Evolutionary conservation across 2,113 vertebrate genomes (phyloP).

Genomic region (Dipodomys merriami): DNA sequence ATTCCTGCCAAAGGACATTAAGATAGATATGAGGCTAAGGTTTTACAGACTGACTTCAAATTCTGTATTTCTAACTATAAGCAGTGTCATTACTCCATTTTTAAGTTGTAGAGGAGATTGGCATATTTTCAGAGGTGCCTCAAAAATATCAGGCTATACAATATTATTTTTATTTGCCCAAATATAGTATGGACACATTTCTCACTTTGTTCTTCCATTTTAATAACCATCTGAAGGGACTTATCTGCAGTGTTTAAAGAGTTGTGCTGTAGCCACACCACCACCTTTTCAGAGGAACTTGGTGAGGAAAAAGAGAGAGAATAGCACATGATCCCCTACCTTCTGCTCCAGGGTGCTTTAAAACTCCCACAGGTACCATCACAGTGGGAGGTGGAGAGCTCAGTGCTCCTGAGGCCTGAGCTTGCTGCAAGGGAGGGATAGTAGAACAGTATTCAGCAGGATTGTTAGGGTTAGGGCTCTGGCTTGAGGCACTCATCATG

Average conservation of each 20-base stretch:
- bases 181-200: constrained; percentile 69
- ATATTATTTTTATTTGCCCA: constrained; percentile 50
- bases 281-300: constrained; percentile 73
- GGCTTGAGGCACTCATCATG: constrained; percentile 90
- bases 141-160: constrained; percentile 62
- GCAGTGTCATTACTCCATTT: constrained; percentile 32
- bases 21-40: constrained; percentile 6
- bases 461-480: constrained; percentile 99
- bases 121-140: constrained; percentile 61
- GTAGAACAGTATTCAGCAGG: constrained; percentile 99
- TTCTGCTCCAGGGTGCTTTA: constrained; percentile 95
- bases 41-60: constrained; percentile 52
- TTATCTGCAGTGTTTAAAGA: constrained; percentile 59
- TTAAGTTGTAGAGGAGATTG: constrained; percentile 42
- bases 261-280: constrained; percentile 61
- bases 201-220: constrained; percentile 69
- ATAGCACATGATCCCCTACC: constrained; percentile 84
- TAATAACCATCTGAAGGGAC: constrained; percentile 65
- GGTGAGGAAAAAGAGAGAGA: constrained; percentile 76
- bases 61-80: constrained; percentile 51
- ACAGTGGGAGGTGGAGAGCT: constrained; percentile 98
- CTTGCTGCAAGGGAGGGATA: constrained; percentile 98
- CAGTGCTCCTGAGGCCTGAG: constrained; percentile 96
- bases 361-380: constrained; percentile 98
- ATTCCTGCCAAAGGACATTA: constrained; percentile 47